Percentiles rank a stretch among this genome's conserved stretches.
phyloP scores from a whole-genome alignment of 1,140 invertebrate genomes.

The Heliothis subflexa region DNA sequence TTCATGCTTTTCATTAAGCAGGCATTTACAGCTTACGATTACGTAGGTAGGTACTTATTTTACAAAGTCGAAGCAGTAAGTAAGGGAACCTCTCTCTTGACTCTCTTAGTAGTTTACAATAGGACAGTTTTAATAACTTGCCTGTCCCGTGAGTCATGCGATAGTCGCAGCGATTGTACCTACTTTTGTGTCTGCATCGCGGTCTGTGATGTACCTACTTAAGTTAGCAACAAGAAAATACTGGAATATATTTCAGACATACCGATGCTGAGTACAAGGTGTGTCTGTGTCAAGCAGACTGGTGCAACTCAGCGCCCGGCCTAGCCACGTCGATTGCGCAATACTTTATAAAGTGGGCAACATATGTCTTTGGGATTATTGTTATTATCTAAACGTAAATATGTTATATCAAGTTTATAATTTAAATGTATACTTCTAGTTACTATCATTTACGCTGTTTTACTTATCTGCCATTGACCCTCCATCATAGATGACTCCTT shows the following conservation, averaged over 20 bases:
- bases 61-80: too few species aligned
- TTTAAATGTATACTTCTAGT: background rate
- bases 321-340: conserved; percentile 8
- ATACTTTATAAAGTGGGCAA: background rate
- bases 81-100: too few species aligned
- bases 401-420: conserved; percentile 12
- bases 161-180: background rate
- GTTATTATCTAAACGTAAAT: conserved; percentile 1
- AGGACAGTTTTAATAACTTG: too few species aligned
- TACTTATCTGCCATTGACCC: conserved; percentile 50
- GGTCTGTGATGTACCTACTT: background rate
- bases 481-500: conserved; percentile 65
- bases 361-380: background rate
- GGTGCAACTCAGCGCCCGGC: conserved; percentile 67
- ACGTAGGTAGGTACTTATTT: too few species aligned
- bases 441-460: conserved; percentile 35
- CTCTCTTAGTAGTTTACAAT: too few species aligned
- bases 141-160: too few species aligned
- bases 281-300: conserved; percentile 76
- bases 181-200: background rate
- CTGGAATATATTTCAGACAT: conserved; percentile 62
- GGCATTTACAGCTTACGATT: too few species aligned
- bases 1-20: too few species aligned
- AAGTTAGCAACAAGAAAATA: background rate
- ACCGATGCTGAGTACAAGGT: conserved; percentile 76